Base-by-base conservation (phyloP, 2,888 invertebrate species). In the Hydropsyche betteni region DNA sequence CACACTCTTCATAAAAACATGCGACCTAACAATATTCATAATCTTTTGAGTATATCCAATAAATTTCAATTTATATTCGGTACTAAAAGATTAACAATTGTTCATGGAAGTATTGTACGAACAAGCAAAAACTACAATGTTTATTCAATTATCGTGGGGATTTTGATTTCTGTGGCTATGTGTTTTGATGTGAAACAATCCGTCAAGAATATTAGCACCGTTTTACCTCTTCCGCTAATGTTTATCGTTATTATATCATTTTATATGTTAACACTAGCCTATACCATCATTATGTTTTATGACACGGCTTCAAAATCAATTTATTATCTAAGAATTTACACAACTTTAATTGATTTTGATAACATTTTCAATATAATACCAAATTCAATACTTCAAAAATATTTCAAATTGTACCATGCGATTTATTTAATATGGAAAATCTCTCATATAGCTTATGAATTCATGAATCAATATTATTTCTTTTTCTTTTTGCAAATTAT, bases 11-110 rank as follows among this genome's bases (percentile, higher is more conserved):
- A 24, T 24, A 24, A 24, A 24, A 24, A 24, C 24, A 24, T 24
- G 24, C 24, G 24, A 24, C 24, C 24, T 24, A 24, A 24, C 24
- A 24, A 24, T 24, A 24, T 24, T 24, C 24, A 24, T 2, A 24
- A 24, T 24, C 24, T 24, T 24, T 24, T 24, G 24, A 24, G 1
- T 2, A 1, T 24, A 24, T 24, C 24, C 24, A 24, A 24, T 2
- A 24, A 24, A 24, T 24, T 24, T 24, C 24, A 61, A 33, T 61
- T 61, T 61, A 7, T 61, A 61, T 61, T 61, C 24, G 61, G 61
- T 24, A 61, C 34, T 61, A 33, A 24, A 5, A 61, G 33, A 8
- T 0, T 61, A 16, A 14, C 55, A 7, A 6, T 61, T 16, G 7
- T 24, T 24, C 14, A 61, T 24, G 61, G 34, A 6, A 1, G 24